Evolutionary conservation across 2,888 invertebrate species (phyloP).

Genomic region (Hydropsyche betteni): DNA sequence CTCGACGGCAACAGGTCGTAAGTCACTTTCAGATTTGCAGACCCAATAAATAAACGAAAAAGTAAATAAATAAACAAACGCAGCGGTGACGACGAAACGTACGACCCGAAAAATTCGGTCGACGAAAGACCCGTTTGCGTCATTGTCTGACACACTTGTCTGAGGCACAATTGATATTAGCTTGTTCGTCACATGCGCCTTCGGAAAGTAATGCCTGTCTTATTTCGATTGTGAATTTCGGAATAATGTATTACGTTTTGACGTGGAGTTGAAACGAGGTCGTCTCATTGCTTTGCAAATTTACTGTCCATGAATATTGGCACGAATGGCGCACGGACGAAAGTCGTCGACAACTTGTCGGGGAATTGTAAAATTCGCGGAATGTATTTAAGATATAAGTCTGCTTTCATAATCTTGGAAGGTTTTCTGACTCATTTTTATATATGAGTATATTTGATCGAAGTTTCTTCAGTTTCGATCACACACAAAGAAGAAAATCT

Average conservation of each 20-base stretch:
- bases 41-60: constrained; percentile 21
- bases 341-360: too few species aligned
- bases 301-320: neutral
- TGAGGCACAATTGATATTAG: neutral
- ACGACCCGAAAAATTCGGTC: neutral
- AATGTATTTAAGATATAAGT: too few species aligned
- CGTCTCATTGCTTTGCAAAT: neutral
- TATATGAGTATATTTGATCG: too few species aligned
- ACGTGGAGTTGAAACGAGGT: neutral
- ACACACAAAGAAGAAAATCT: too few species aligned
- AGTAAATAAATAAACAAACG: neutral
- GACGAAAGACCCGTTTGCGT: neutral
- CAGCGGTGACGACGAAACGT: neutral
- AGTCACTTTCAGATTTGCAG: constrained; percentile 13
- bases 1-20: constrained; percentile 34
- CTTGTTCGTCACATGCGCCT: too few species aligned
- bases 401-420: too few species aligned
- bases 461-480: too few species aligned
- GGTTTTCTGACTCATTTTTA: too few species aligned
- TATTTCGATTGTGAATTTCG: too few species aligned
- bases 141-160: neutral
- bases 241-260: neutral
- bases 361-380: too few species aligned
- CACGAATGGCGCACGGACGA: neutral
- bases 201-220: too few species aligned